phyloP scores from a whole-genome alignment of 2,113 vertebrate genomes.

The Chlamydotis undulata region DNA sequence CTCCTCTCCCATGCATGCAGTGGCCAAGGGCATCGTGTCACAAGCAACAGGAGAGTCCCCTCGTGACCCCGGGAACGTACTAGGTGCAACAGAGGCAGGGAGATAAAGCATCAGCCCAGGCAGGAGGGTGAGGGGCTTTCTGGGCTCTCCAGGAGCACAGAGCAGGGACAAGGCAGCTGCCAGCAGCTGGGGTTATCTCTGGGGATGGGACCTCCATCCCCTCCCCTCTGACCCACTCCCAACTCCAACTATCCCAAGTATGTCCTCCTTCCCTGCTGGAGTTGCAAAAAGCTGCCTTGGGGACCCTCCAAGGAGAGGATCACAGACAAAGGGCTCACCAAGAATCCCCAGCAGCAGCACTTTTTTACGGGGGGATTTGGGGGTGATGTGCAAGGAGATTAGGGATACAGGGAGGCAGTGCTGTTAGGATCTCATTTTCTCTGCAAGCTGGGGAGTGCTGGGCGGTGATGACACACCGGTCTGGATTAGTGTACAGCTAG shows the following conservation, averaged over 20 bases:
- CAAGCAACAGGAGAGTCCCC: background rate
- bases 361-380: accelerated
- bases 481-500: background rate
- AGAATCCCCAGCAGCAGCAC: background rate
- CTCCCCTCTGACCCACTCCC: background rate
- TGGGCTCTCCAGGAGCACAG: background rate
- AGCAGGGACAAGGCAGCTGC: background rate
- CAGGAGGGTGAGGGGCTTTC: background rate
- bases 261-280: background rate
- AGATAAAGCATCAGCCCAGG: background rate
- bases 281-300: background rate
- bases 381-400: background rate
- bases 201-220: background rate
- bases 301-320: background rate
- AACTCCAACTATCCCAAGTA: background rate
- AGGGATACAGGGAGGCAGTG: background rate
- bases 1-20: background rate
- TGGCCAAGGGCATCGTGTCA: background rate
- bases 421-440: background rate
- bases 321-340: background rate
- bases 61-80: background rate
- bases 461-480: background rate
- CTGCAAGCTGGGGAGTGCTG: accelerated
- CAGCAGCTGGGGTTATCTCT: background rate
- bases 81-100: background rate